These are phyloP conservation scores for Bembecia ichneumoniformis DNA, from an alignment of 2,888 invertebrate genomes.

Conservation along the genomic window DNA sequence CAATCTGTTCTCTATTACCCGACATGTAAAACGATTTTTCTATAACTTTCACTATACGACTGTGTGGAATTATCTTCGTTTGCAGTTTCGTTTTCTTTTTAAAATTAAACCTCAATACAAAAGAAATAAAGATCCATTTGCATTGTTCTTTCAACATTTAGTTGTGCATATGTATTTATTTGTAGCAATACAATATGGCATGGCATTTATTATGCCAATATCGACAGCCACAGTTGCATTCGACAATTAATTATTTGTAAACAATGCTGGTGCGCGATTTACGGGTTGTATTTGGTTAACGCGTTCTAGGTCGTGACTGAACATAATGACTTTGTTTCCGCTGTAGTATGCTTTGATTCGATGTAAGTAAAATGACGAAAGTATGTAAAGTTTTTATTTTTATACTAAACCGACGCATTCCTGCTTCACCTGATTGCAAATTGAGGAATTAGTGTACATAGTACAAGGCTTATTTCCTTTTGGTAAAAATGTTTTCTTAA, in stretches of 20 bases:
- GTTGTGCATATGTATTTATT: constrained; percentile 30
- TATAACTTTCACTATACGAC: constrained; percentile 52
- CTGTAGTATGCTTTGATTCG: constrained; percentile 15
- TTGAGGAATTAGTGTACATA: too few relatives aligned
- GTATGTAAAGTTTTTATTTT: too few relatives aligned
- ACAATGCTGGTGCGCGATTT: constrained; percentile 41
- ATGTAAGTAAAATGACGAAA: constrained; percentile 3
- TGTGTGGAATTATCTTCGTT: constrained; percentile 27
- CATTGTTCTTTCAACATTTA: constrained; percentile 14
- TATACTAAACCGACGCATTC: too few relatives aligned
- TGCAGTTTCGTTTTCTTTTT: not conserved
- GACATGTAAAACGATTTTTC: constrained; percentile 66
- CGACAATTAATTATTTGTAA: constrained; percentile 70
- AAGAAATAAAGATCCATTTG: not conserved
- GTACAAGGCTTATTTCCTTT: too few relatives aligned
- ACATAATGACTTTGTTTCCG: constrained; percentile 33
- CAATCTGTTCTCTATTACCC: constrained; percentile 66
- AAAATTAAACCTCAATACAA: too few relatives aligned
- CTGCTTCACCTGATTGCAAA: too few relatives aligned
- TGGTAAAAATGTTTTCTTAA: too few relatives aligned
- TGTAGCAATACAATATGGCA: constrained; percentile 39
- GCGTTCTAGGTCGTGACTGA: constrained; percentile 36
- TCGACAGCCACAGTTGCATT: constrained; percentile 61
- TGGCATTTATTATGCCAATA: constrained; percentile 63
- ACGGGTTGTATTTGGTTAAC: constrained; percentile 22